These are phyloP conservation scores for Herpailurus yagouaroundi DNA, from an alignment of 2,113 vertebrate species.

Conservation along the genomic window DNA sequence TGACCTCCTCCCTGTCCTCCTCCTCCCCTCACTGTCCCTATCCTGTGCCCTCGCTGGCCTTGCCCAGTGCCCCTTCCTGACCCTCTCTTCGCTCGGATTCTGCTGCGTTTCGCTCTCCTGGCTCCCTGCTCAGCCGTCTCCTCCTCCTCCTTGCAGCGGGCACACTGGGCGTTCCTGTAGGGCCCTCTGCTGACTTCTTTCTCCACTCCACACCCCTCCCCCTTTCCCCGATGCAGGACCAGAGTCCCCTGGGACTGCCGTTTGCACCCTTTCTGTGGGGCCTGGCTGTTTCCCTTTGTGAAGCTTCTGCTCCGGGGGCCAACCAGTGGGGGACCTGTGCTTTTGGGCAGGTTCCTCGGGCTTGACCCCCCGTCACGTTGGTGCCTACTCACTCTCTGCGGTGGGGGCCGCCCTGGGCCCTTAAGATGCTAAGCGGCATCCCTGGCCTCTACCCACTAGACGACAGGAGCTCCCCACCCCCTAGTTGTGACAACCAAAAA, in stretches of 20 bases:
- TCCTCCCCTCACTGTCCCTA: background rate
- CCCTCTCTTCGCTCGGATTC: no score
- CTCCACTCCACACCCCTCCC: background rate
- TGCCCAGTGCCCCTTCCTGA: accelerated
- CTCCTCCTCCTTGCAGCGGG: accelerated
- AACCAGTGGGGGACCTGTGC: background rate
- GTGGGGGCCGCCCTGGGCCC: accelerated
- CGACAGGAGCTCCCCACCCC: background rate
- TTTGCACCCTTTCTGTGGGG: background rate
- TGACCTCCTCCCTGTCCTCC: background rate
- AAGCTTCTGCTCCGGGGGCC: no score
- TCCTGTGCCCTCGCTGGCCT: background rate
- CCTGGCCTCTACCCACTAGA: background rate
- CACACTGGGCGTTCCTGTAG: accelerated
- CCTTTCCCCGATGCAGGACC: background rate
- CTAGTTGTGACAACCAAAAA: background rate
- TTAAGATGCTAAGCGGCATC: background rate
- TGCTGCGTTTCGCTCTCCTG: background rate
- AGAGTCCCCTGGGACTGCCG: background rate
- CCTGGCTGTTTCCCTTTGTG: accelerated
- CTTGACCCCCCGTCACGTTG: accelerated
- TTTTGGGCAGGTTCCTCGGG: accelerated
- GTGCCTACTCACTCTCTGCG: background rate
- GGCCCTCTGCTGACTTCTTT: accelerated
- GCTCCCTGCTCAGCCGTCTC: background rate